A percentile compares a stretch with the other conserved stretches of the same genome.
Conservation (phyloP, 2,113 vertebrate genomes). For the Tragelaphus buxtoni region DNA sequence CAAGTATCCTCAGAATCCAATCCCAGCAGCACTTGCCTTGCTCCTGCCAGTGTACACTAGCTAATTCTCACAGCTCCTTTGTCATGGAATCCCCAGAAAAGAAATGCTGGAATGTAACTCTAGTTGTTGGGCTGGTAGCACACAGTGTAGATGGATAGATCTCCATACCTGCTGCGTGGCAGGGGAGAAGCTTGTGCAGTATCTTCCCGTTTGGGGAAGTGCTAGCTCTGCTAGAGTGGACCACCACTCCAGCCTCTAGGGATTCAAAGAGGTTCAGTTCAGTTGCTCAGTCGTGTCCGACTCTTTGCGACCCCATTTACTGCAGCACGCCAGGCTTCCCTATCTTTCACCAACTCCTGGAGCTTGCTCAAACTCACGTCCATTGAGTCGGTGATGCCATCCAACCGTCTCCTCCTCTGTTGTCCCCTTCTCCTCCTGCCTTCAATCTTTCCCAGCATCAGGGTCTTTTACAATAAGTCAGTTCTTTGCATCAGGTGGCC, state of each 20-base stretch:
- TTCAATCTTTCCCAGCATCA: background rate
- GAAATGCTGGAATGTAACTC: background rate
- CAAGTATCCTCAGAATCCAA: background rate
- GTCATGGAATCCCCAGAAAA: background rate
- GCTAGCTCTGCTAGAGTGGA: background rate
- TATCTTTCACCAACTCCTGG: background rate
- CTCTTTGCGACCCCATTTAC: background rate
- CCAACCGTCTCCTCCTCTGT: background rate
- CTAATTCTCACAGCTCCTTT: background rate
- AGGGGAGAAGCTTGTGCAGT: background rate
- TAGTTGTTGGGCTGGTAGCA: background rate
- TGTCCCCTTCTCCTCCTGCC: background rate
- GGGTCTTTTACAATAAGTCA: background rate
- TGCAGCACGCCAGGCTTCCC: background rate
- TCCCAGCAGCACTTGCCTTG: background rate
- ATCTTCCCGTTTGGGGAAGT: background rate
- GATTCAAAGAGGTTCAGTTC: background rate
- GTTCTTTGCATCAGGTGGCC: background rate
- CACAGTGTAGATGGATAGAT: background rate
- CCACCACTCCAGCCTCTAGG: background rate
- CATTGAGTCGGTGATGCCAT: background rate
- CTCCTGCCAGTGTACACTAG: background rate
- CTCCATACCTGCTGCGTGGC: background rate
- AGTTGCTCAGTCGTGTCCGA: background rate
- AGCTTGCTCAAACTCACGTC: background rate